Base-by-base conservation (phyloP, 1,140 invertebrate genomes). In the Zaprionus kolodkinae region DNA sequence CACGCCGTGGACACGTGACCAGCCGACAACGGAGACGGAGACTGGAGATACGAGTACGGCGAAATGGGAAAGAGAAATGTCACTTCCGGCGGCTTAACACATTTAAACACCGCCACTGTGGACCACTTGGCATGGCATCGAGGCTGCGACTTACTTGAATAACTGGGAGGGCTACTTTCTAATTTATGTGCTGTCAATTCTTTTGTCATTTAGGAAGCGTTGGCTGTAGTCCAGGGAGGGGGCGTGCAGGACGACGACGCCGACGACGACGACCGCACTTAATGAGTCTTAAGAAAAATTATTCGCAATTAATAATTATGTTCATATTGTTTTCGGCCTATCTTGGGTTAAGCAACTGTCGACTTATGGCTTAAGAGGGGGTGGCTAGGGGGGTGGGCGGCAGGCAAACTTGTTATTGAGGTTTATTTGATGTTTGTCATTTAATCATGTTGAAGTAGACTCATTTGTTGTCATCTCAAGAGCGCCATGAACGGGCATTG, bases 261-360 rank as follows among this genome's bases (percentile, higher is more conserved):
- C 68, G 82, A 66, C 78, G 40, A n/a, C 40, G 13, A 15, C 13
- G 76, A 81, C 68, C 76, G 78, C 72, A 84, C 75, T 89, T 89
- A 89, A 89, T 89, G 85, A 89, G 85, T 67, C 85, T 84, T 79
- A 84, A 89, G 85, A 89, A 89, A 89, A 89, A 89, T 89, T 79
- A 89, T 89, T 89, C 57, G 85, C 78, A 89, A 89, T 89, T 89
- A 89, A 89, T 89, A 89, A 89, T 89, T 89, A 84, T 79, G 73
- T 70, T 89, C 78, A 89, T 89, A 89, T 89, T 89, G 79, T 87
- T 78, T 76, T 76, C 38, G 63, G 82, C 62, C 81, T 65, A 84
- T 66, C 69, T 25, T 21, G 10, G 45, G 69, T 17, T 27, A 67
- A 40, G 56, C 57, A 64, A 36, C 63, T 69, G 50, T 45, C 56